Percentiles rank a stretch among this genome's conserved stretches.
Conservation (phyloP, 2,888 invertebrate genomes). For the Callyntrura sp. region DNA sequence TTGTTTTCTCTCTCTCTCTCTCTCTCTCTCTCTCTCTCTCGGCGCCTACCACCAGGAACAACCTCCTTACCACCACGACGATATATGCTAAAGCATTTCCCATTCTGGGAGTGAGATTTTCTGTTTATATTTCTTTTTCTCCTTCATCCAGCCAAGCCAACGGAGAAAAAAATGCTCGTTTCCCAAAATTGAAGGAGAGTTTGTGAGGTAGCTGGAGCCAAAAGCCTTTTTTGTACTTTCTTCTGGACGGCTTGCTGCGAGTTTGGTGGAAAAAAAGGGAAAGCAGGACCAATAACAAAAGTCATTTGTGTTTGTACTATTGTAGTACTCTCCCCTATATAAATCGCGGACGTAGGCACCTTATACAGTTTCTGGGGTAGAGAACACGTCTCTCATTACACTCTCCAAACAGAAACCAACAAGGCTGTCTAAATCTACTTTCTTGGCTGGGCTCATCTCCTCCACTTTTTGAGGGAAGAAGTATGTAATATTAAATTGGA, state of each 20-base stretch:
- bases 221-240: constrained; percentile 15
- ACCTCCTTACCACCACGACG: neutral
- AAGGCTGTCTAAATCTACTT: neutral
- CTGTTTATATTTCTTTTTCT: neutral
- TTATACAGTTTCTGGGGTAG: neutral
- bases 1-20: constrained; percentile 6
- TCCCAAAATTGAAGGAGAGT: too few relatives aligned
- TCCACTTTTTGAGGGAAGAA: neutral
- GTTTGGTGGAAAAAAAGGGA: constrained; percentile 3
- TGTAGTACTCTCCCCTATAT: too few relatives aligned
- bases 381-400: too few relatives aligned
- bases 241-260: neutral
- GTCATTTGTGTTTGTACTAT: too few relatives aligned
- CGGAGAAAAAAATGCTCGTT: constrained; percentile 24
- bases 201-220: too few relatives aligned
- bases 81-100: constrained; percentile 1
- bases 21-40: neutral
- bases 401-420: too few relatives aligned
- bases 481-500: constrained; percentile 13
- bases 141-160: constrained; percentile 39
- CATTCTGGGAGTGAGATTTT: too few relatives aligned
- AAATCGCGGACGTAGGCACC: neutral
- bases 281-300: constrained; percentile 45
- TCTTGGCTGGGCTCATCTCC: neutral
- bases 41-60: too few relatives aligned